Evolutionary conservation across 2,888 invertebrate species (phyloP).

Genomic region (Pycnomerus fuliginosus): DNA sequence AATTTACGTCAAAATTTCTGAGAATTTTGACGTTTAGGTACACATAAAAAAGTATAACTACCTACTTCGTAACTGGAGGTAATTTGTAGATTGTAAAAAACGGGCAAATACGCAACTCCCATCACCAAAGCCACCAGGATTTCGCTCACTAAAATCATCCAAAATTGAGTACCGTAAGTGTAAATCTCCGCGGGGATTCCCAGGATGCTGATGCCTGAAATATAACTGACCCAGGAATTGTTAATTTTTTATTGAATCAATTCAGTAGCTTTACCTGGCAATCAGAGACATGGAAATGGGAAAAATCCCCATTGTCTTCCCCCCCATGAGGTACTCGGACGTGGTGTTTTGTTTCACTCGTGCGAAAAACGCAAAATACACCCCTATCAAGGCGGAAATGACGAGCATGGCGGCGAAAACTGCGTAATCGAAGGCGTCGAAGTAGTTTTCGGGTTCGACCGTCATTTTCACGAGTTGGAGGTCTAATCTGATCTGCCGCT

Average conservation of each 20-base stretch:
- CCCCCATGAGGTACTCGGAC: conserved; percentile 71
- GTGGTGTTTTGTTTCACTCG: conserved; percentile 68
- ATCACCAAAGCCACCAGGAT: conserved; percentile 67
- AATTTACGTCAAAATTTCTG: too few species aligned
- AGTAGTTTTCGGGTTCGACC: conserved; percentile 44
- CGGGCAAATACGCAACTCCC: conserved; percentile 67
- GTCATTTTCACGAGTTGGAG: too few species aligned
- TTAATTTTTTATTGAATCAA: neutral
- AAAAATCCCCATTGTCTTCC: conserved; percentile 75
- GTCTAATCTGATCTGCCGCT: too few species aligned
- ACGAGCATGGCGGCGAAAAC: conserved; percentile 67
- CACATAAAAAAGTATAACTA: too few species aligned
- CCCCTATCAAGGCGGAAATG: conserved; percentile 65
- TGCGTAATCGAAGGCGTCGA: conserved; percentile 64
- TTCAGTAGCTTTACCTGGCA: conserved; percentile 60
- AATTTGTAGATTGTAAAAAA: conserved; percentile 72
- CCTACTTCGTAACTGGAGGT: conserved; percentile 74
- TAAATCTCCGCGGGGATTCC: conserved; percentile 77
- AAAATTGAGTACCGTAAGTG: conserved; percentile 72
- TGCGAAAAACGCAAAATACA: conserved; percentile 71
- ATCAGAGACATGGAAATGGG: conserved; percentile 77
- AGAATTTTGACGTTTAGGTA: neutral
- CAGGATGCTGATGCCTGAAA: conserved; percentile 71
- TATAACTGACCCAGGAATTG: conserved; percentile 59
- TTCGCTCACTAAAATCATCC: conserved; percentile 66